Conservation (phyloP, 2,888 invertebrate species). For the Drosophila leonis region DNA sequence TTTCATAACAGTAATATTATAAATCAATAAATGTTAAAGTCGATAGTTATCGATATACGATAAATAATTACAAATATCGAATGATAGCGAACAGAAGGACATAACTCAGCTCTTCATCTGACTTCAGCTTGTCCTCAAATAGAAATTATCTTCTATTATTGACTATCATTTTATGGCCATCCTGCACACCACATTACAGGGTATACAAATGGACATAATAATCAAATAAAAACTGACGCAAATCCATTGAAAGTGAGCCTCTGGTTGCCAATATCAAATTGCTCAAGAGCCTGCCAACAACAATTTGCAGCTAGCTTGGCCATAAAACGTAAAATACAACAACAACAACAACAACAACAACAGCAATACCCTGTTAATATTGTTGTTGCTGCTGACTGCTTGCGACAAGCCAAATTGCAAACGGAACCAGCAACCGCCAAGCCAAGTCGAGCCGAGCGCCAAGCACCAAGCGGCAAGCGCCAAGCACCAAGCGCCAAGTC, state of each 20-base stretch:
- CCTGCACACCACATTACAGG: background rate
- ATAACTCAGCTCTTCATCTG: background rate
- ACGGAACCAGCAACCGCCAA: conserved; percentile 55
- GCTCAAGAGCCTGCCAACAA: conserved; percentile 59
- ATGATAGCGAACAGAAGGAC: background rate
- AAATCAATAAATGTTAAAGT: background rate
- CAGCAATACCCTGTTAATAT: conserved; percentile 7
- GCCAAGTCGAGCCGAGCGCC: conserved; percentile 9
- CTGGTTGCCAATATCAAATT: conserved; percentile 80
- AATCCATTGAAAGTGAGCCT: conserved; percentile 70
- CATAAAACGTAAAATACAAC: conserved; percentile 46
- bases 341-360: conserved; percentile 2
- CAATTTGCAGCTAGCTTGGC: conserved; percentile 63
- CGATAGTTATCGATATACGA: background rate
- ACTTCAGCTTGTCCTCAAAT: too few species aligned
- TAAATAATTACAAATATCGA: background rate
- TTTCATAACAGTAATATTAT: too few species aligned
- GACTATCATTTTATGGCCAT: background rate
- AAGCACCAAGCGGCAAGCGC: conserved; percentile 10
- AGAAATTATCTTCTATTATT: background rate
- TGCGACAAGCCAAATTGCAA: conserved; percentile 73
- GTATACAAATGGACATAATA: background rate
- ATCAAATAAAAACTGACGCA: conserved; percentile 54
- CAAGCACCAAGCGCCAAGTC: background rate
- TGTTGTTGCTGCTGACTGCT: conserved; percentile 46